Conservation (phyloP, 1,140 invertebrate species). For the Drosophila lacertosa region DNA sequence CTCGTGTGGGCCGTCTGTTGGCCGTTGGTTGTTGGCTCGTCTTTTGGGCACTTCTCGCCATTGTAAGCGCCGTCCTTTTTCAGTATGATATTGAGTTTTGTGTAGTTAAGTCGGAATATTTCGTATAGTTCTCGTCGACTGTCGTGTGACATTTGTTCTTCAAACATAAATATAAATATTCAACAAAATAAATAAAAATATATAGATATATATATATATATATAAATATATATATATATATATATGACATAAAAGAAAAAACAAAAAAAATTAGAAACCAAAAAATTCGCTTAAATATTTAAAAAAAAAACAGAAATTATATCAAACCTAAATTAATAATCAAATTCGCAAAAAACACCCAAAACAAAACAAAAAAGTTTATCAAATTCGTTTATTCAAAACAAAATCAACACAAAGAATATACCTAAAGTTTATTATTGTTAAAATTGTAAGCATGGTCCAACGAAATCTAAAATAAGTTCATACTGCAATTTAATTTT, state of each 20-base stretch:
- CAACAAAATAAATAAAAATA: conserved; percentile 40
- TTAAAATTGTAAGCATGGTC: conserved; percentile 73
- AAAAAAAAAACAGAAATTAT: no score
- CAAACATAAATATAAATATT: conserved; percentile 71
- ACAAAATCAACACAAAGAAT: conserved; percentile 46
- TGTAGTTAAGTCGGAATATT: conserved; percentile 84
- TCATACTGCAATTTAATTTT: conserved; percentile 35
- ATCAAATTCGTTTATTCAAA: conserved; percentile 57
- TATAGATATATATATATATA: conserved; percentile 44
- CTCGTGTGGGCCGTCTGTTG: conserved; percentile 49
- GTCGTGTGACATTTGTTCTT: conserved; percentile 82
- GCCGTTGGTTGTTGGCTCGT: conserved; percentile 40
- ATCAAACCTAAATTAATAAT: conserved; percentile 66
- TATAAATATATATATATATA: conserved; percentile 37
- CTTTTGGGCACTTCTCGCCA: conserved; percentile 61
- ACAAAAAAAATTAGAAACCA: conserved; percentile 48
- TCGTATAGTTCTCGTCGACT: conserved; percentile 83
- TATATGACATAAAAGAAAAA: conserved; percentile 42
- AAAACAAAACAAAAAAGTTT: conserved; percentile 58
- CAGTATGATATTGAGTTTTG: conserved; percentile 84
- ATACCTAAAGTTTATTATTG: conserved; percentile 64
- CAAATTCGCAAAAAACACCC: conserved; percentile 67
- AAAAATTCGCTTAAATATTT: conserved; percentile 46
- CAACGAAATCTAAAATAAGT: conserved; percentile 14
- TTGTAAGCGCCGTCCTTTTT: conserved; percentile 81